These are phyloP conservation scores for Chaetops frenatus DNA, from an alignment of 2,113 vertebrate genomes.

Conservation along the genomic window DNA sequence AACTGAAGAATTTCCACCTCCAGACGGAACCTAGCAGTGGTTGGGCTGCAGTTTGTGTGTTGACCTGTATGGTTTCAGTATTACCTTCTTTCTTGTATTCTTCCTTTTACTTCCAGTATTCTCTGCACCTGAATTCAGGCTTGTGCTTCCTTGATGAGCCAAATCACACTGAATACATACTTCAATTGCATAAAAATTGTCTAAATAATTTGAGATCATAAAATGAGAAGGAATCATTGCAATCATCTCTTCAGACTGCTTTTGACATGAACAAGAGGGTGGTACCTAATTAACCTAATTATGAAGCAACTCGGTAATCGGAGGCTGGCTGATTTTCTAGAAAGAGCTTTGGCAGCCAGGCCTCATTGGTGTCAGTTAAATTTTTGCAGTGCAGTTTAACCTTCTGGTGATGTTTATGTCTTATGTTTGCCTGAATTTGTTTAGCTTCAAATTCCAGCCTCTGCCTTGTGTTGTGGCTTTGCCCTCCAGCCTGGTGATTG, in stretches of 20 bases:
- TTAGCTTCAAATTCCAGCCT: background rate
- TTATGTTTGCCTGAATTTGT: background rate
- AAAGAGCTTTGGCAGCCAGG: background rate
- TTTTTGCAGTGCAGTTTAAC: background rate
- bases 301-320: background rate
- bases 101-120: background rate
- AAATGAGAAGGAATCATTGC: background rate
- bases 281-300: background rate
- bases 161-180: background rate
- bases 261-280: background rate
- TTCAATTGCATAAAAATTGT: background rate
- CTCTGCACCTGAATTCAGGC: background rate
- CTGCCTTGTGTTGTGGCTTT: background rate
- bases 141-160: background rate
- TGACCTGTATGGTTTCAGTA: background rate
- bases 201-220: background rate
- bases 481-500: background rate
- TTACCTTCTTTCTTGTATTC: background rate
- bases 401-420: background rate
- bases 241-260: background rate
- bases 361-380: background rate
- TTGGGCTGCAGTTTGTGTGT: background rate
- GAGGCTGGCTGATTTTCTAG: background rate
- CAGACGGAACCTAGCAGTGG: background rate
- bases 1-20: background rate